phyloP scores from a whole-genome alignment of 1,140 invertebrate genomes.

The Coptotermes formosanus region DNA sequence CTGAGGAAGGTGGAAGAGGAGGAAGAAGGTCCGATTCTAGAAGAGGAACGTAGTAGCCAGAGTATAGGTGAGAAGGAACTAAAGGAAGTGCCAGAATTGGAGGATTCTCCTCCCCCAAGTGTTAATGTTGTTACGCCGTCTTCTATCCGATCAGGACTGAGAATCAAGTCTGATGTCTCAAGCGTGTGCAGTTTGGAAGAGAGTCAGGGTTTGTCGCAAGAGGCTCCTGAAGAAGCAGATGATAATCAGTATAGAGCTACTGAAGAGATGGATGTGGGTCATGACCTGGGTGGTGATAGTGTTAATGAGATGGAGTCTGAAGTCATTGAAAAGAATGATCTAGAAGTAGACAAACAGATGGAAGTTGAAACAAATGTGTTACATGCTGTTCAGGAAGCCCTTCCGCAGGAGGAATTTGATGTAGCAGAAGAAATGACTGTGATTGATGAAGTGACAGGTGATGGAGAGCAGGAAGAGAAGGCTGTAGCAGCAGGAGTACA shows the following conservation, averaged over 20 bases:
- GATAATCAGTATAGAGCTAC: conserved; percentile 21
- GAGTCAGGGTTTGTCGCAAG: conserved; percentile 23
- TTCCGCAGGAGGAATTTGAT: conserved; percentile 21
- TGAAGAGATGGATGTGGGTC: conserved; percentile 33
- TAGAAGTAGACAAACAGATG: not conserved
- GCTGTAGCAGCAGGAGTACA: conserved; percentile 38
- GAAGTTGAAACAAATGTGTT: not conserved
- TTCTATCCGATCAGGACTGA: conserved; percentile 39
- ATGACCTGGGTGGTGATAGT: conserved; percentile 27
- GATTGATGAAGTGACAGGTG: conserved; percentile 40
- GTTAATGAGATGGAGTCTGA: not conserved
- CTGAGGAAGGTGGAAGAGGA: not conserved
- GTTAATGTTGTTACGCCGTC: conserved; percentile 32
- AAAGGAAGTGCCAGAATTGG: conserved; percentile 43
- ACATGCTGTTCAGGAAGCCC: conserved; percentile 28
- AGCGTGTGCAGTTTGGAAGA: conserved; percentile 33
- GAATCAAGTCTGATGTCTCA: conserved; percentile 37
- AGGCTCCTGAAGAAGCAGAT: not conserved
- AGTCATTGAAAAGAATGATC: not conserved
- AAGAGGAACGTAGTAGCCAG: not conserved
- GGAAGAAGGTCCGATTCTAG: not conserved
- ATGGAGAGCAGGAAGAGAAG: conserved; percentile 40
- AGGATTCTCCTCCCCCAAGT: conserved; percentile 42
- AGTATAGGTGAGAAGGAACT: conserved; percentile 37
- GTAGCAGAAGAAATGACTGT: conserved; percentile 28